Conservation (phyloP, 2,797 vertebrate species). For the Pipistrellus pipistrellus region DNA sequence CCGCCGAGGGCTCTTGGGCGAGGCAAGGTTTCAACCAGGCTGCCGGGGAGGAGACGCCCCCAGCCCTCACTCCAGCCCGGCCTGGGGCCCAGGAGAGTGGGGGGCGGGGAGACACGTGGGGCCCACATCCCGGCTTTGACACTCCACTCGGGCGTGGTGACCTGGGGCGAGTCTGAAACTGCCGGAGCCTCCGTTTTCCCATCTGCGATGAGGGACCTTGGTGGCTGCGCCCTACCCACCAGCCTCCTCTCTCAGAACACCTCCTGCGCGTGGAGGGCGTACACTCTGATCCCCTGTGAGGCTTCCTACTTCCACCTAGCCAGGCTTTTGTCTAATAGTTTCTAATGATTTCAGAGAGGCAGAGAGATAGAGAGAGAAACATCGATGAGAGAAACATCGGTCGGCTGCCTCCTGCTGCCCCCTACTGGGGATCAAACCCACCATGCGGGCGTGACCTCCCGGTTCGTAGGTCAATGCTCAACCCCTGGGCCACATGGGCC, state of each 20-base stretch:
- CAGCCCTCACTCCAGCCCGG: neutral
- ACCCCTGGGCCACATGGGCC: no score
- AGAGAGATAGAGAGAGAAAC: no score
- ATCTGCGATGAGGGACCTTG: neutral
- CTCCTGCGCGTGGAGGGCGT: no score
- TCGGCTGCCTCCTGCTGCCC: no score
- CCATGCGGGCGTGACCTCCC: no score
- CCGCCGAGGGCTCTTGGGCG: conserved; percentile 1
- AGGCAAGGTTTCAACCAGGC: conserved; percentile 61
- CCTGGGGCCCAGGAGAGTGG: fast-evolving
- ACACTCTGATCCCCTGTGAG: no score
- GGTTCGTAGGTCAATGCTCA: no score
- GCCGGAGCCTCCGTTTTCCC: conserved; percentile 27
- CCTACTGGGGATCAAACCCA: no score
- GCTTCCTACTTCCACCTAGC: no score
- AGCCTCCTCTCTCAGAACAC: neutral
- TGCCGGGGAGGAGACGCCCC: fast-evolving
- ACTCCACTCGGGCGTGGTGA: fast-evolving
- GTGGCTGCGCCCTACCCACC: neutral
- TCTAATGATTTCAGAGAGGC: no score
- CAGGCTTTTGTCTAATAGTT: no score
- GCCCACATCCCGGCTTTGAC: neutral
- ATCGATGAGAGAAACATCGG: no score
- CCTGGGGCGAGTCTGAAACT: neutral
- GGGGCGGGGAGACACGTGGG: fast-evolving